Evolutionary conservation across 2,113 vertebrate species (phyloP), one percentile per base, ranked within the genome.

Genomic region (Erinaceus europaeus): DNA sequence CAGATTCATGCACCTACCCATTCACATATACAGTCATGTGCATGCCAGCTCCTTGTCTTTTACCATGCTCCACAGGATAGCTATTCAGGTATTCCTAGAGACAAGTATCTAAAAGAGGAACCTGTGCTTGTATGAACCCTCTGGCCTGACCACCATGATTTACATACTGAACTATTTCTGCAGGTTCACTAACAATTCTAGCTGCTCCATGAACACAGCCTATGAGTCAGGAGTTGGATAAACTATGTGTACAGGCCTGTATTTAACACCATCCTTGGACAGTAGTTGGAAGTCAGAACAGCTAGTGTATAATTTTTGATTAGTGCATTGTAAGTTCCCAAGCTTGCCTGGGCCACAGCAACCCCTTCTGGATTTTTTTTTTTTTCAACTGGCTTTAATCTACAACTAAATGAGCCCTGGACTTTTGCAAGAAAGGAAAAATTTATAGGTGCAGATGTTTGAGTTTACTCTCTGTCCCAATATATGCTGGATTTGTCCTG

Each of bases 261-360:
- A 79, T 75, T 94, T 83, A 94, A 89, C 78, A 90, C 78, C 65
- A 50, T 78, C 48, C 32, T 69, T 75, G 82, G 65, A 67, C 29
- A 11, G 53, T 46, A 62, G 65, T 4, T 89, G 79, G 65, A 57
- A 62, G 65, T 69, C 90, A 74, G 78, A 89, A 77, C 57, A 52
- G 21, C 65, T 55, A 91, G 36, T 40, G 52, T 94, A 10, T 91
- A 84, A 94, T 93, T 91, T 91, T 87, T 7, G 7, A 82, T 92
- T 74, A 82, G 74, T 2, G 15, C 57, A 55, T 27, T 29, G 8
- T n/a, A 17, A 86, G 52, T 42, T 10, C 77, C 52, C 11, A 69
- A 65, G 32, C 75, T 87, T 61, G 46, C 53, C 71, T 27, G 27
- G 64, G 29, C 69, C 65, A n/a, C 25, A 38, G n/a, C 17, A 38